Evolutionary conservation across 2,113 vertebrate species (phyloP).

Genomic region (Anas platyrhynchos): DNA sequence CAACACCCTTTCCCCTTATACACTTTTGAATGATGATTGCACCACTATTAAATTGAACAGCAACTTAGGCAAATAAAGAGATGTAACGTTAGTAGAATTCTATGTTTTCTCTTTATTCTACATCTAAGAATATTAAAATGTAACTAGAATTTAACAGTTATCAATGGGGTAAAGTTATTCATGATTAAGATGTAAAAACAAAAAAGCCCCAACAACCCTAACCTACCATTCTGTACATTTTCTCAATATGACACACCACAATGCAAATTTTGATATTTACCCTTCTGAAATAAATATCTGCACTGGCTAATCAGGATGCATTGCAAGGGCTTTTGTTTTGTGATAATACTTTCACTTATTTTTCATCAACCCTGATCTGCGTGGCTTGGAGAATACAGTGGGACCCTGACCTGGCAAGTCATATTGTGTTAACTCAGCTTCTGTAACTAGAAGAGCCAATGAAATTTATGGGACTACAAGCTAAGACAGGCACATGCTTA

Average conservation of each 20-base stretch:
- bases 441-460: not conserved
- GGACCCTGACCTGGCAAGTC: not conserved
- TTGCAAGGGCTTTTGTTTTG: not conserved
- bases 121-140: not conserved
- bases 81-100: not conserved
- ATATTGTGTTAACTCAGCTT: not conserved
- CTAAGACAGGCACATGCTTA: rapidly evolving
- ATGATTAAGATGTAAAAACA: not conserved
- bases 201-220: not conserved
- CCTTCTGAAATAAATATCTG: not conserved
- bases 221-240: not conserved
- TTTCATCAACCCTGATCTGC: not conserved
- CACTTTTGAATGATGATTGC: not conserved
- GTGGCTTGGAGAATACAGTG: not conserved
- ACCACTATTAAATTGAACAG: not conserved
- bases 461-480: not conserved
- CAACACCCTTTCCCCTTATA: not conserved
- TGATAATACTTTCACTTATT: not conserved
- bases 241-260: not conserved
- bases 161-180: not conserved
- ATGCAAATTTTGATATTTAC: not conserved
- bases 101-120: not conserved
- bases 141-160: not conserved
- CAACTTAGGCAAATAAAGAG: not conserved
- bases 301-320: not conserved